phyloP scores from a whole-genome alignment of 2,113 vertebrate genomes.

The Chaetops frenatus region DNA sequence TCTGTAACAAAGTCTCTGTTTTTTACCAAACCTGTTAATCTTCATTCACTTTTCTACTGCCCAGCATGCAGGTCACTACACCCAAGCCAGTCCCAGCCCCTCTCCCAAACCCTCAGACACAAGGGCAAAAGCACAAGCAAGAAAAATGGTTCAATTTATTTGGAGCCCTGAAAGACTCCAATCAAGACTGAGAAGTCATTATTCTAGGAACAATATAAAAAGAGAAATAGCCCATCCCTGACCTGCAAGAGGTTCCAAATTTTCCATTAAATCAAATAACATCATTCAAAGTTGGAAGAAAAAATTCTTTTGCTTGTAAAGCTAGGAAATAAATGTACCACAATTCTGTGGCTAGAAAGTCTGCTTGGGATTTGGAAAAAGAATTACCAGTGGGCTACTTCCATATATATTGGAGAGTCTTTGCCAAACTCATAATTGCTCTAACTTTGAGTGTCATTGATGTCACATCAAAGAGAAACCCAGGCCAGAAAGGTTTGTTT shows the following conservation, averaged over 20 bases:
- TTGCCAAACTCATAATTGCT: neutral
- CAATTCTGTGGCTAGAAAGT: neutral
- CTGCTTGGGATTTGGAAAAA: neutral
- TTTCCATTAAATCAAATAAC: conserved; percentile 2
- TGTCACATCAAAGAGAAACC: neutral
- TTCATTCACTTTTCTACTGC: neutral
- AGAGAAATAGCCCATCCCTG: neutral
- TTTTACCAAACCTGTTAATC: neutral
- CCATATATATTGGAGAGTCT: neutral
- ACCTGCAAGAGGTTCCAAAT: neutral
- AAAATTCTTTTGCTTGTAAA: neutral
- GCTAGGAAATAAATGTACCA: neutral
- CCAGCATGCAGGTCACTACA: neutral
- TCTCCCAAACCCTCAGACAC: neutral
- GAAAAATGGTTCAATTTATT: conserved; percentile 15
- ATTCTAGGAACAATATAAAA: neutral
- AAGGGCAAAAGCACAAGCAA: neutral
- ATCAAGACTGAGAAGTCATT: neutral
- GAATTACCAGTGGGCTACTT: neutral
- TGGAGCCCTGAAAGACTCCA: neutral
- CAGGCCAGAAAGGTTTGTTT: neutral
- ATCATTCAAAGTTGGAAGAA: neutral
- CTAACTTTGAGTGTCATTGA: neutral
- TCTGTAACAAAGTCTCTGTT: neutral
- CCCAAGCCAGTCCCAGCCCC: neutral